Evolutionary conservation across 2,113 vertebrate genomes (phyloP).

Genomic region (Mobula hypostoma): DNA sequence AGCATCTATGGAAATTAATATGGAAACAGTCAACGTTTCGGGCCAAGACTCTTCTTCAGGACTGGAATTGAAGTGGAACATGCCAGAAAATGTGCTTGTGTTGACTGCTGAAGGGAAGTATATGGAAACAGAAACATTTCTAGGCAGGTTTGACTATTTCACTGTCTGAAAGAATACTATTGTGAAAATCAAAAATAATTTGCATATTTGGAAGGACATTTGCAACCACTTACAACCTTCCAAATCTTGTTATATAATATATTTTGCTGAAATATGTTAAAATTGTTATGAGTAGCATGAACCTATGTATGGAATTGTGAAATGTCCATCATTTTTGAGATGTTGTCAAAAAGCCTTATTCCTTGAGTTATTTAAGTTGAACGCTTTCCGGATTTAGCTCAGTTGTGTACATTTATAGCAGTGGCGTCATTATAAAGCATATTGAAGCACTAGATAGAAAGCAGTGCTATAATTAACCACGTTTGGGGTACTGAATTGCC

Average conservation of each 20-base stretch:
- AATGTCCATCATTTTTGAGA: too few relatives aligned
- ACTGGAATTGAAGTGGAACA: too few relatives aligned
- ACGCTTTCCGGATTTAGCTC: neutral
- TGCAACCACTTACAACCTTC: neutral
- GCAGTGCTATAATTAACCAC: neutral
- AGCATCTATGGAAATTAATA: too few relatives aligned
- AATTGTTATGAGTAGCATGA: neutral
- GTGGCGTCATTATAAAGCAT: neutral
- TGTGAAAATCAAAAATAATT: conserved; percentile 15
- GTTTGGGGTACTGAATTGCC: neutral
- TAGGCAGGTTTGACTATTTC: neutral
- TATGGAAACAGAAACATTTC: neutral
- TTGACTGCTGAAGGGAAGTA: neutral
- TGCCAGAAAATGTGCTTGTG: neutral
- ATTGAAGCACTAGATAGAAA: neutral
- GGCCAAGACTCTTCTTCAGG: too few relatives aligned
- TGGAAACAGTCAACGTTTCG: too few relatives aligned
- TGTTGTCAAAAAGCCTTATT: neutral
- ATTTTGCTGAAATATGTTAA: neutral
- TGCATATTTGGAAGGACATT: neutral
- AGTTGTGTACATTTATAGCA: neutral
- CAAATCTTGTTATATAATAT: neutral
- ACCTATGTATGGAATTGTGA: neutral
- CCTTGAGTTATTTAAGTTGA: neutral
- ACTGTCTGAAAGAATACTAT: neutral